These are phyloP conservation scores for Poeciliopsis presidionis DNA, from an alignment of 2,797 vertebrate species.

Conservation along the genomic window DNA sequence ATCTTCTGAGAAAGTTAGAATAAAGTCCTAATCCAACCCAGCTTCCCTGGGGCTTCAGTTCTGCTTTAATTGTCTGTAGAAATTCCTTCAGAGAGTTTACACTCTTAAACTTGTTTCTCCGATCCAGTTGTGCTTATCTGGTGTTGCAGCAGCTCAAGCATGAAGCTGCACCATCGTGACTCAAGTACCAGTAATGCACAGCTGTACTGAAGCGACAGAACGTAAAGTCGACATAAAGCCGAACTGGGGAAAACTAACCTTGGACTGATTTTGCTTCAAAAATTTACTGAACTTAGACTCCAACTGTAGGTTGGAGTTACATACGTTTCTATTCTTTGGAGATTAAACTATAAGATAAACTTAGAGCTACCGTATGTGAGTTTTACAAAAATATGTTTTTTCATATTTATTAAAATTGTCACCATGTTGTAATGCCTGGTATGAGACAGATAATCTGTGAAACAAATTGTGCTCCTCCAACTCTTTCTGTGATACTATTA, in stretches of 20 bases:
- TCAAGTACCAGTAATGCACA: not conserved
- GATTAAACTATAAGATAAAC: not conserved
- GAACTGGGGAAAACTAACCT: not conserved
- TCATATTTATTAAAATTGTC: too few relatives aligned
- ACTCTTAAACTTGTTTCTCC: constrained; percentile 18
- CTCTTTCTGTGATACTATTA: too few relatives aligned
- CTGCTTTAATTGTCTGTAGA: constrained; percentile 44
- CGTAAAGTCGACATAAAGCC: not conserved
- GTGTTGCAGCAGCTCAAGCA: constrained; percentile 6
- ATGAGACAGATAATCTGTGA: too few relatives aligned
- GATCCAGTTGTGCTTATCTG: not conserved
- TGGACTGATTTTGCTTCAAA: not conserved
- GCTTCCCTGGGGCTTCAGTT: constrained; percentile 4
- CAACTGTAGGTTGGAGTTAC: not conserved
- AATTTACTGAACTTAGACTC: not conserved
- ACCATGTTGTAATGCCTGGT: too few relatives aligned
- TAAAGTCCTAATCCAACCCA: constrained; percentile 6
- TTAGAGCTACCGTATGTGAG: not conserved
- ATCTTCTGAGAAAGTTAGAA: constrained; percentile 37
- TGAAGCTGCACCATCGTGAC: not conserved
- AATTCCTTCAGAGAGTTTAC: constrained; percentile 23
- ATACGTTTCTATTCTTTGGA: not conserved
- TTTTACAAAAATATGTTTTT: too few relatives aligned
- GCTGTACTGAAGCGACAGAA: not conserved
- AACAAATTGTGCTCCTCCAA: too few relatives aligned